Conservation (phyloP, 2,113 vertebrate genomes). For the Malurus alboscapulatus region DNA sequence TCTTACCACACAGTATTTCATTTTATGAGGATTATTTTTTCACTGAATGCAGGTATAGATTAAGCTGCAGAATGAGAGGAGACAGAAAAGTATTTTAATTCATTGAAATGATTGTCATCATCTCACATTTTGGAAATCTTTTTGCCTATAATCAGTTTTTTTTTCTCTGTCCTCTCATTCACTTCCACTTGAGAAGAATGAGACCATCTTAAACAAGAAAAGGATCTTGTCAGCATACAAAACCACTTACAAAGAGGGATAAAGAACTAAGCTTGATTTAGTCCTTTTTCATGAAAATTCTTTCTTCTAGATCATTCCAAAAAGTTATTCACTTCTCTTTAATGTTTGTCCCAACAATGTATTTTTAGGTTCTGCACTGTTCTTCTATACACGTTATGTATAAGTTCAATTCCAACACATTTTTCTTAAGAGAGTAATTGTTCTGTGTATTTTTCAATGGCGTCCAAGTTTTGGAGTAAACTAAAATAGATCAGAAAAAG, state of each 20-base stretch:
- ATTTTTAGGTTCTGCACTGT: background rate
- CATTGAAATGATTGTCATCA: constrained; percentile 6
- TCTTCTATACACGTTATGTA: background rate
- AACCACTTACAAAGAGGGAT: background rate
- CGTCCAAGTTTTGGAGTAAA: background rate
- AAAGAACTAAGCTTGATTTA: background rate
- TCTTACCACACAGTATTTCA: constrained; percentile 13
- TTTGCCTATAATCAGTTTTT: background rate
- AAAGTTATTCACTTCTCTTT: background rate
- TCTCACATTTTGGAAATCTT: constrained; percentile 39
- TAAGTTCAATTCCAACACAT: background rate
- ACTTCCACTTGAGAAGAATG: background rate
- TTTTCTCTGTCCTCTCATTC: background rate
- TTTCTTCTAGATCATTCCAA: background rate
- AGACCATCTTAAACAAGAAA: constrained; percentile 8
- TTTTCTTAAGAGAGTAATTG: background rate
- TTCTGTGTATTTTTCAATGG: background rate
- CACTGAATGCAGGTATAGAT: background rate
- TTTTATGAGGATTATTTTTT: constrained; percentile 9
- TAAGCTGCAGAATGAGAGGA: constrained; percentile 15
- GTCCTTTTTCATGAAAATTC: background rate
- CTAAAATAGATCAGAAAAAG: background rate
- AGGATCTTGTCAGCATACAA: background rate
- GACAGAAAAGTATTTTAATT: constrained; percentile 29
- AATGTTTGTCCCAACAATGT: background rate